Evolutionary conservation across 2,888 invertebrate species (phyloP).

Genomic region (Morpho deidamia): DNA sequence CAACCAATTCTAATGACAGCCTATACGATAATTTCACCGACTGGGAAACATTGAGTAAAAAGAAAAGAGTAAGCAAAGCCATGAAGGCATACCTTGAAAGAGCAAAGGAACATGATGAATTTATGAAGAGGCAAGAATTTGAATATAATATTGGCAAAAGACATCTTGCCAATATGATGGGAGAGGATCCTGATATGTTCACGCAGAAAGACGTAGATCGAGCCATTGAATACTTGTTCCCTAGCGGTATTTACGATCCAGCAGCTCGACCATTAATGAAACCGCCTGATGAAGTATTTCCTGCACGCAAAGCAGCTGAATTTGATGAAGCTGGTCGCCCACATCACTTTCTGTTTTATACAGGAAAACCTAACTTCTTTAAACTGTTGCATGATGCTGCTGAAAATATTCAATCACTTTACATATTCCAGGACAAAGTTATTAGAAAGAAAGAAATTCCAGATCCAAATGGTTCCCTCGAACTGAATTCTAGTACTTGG

Average conservation of each 20-base stretch:
- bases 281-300: slow-evolving; percentile 92
- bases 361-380: slow-evolving; percentile 91
- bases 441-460: slow-evolving; percentile 79
- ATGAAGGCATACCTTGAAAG: slow-evolving; percentile 93
- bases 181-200: slow-evolving; percentile 92
- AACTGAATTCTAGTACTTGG: slow-evolving; percentile 71
- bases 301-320: slow-evolving; percentile 89
- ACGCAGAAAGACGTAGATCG: slow-evolving; percentile 91
- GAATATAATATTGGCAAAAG: slow-evolving; percentile 95
- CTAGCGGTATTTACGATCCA: slow-evolving; percentile 93
- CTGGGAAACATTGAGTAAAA: slow-evolving; percentile 67
- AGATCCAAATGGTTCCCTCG: slow-evolving; percentile 78
- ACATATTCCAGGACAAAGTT: slow-evolving; percentile 85
- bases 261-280: slow-evolving; percentile 93
- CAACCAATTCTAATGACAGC: slow-evolving; percentile 32
- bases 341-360: slow-evolving; percentile 94
- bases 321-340: slow-evolving; percentile 96
- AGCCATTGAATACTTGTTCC: slow-evolving; percentile 96
- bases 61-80: slow-evolving; percentile 87
- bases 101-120: slow-evolving; percentile 88
- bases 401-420: slow-evolving; percentile 81
- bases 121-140: slow-evolving; percentile 86
- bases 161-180: slow-evolving; percentile 99
- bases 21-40: slow-evolving; percentile 49
- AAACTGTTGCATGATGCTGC: slow-evolving; percentile 88